A percentile compares a stretch with the other conserved stretches of the same genome.
phyloP scores from a whole-genome alignment of 2,113 vertebrate species.

The Malurus elegans region DNA sequence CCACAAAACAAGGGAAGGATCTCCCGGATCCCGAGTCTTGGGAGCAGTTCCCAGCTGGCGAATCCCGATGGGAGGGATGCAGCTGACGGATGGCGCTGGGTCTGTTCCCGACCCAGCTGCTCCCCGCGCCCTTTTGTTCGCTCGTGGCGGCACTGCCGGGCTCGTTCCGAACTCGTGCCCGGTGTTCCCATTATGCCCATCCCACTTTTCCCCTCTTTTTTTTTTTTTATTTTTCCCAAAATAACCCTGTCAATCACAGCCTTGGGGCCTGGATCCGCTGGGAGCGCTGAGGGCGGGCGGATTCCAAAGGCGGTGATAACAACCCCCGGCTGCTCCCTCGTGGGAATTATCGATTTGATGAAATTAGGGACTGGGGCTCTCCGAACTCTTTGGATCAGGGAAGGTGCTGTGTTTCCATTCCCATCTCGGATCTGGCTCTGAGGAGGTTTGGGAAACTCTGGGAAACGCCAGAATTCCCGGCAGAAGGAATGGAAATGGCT shows the following conservation, averaged over 20 bases:
- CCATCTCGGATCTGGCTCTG: neutral
- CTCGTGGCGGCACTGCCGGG: neutral
- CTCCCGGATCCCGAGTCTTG: accelerated
- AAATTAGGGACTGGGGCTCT: neutral
- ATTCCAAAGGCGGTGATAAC: neutral
- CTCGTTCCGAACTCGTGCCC: neutral
- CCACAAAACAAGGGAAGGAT: accelerated
- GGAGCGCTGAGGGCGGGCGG: neutral
- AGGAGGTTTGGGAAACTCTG: neutral
- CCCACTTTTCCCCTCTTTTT: neutral
- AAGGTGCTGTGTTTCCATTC: neutral
- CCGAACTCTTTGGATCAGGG: neutral
- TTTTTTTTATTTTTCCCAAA: neutral
- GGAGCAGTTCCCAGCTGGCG: neutral
- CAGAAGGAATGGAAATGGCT: accelerated
- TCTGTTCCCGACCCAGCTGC: conserved; percentile 1
- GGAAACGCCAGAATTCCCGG: neutral
- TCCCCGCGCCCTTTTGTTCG: conserved; percentile 58
- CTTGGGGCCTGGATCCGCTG: neutral
- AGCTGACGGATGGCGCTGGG: conserved; percentile 16
- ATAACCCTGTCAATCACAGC: neutral
- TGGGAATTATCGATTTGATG: too few species aligned
- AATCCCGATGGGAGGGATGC: neutral
- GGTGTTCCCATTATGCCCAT: neutral
- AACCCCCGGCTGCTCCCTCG: neutral